phyloP scores from a whole-genome alignment of 2,797 vertebrate species.

The Oryzias sinensis region DNA sequence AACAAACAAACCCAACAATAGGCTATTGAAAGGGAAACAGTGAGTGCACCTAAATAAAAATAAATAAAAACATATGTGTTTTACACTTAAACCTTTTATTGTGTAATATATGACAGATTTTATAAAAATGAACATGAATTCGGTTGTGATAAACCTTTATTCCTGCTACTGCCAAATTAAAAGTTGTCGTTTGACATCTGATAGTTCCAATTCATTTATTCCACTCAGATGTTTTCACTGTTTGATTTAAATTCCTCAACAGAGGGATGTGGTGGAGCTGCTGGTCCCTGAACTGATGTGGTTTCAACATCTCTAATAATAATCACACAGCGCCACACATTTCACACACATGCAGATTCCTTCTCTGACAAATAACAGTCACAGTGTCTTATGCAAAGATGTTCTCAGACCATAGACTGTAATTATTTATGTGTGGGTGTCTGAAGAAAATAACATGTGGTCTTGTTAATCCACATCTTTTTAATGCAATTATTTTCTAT shows the following conservation, averaged over 20 bases:
- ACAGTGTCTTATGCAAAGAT: conserved; percentile 26
- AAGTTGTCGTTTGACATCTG: too few species aligned
- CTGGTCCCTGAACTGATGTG: conserved; percentile 31
- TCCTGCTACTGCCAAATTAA: too few species aligned
- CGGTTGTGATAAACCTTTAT: too few species aligned
- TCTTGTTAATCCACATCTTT: conserved; percentile 18
- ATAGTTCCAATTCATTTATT: too few species aligned
- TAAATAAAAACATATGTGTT: too few species aligned
- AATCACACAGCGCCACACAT: conserved; percentile 18
- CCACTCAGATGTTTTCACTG: too few species aligned
- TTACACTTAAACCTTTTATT: too few species aligned
- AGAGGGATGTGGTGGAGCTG: conserved; percentile 33
- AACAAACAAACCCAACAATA: too few species aligned
- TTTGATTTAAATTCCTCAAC: neutral
- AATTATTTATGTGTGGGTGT: conserved; percentile 3
- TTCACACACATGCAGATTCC: conserved; percentile 37
- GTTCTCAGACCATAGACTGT: conserved; percentile 34
- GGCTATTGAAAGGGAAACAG: too few species aligned
- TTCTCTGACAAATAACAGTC: conserved; percentile 20
- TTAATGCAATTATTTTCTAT: conserved; percentile 4
- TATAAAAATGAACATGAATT: too few species aligned
- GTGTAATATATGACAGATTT: too few species aligned
- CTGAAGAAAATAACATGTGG: conserved; percentile 16
- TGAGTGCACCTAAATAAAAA: too few species aligned
- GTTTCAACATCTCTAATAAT: conserved; percentile 23